These are phyloP conservation scores for Neocrepidodera transversa DNA, from an alignment of 2,888 invertebrate species.

Conservation along the genomic window DNA sequence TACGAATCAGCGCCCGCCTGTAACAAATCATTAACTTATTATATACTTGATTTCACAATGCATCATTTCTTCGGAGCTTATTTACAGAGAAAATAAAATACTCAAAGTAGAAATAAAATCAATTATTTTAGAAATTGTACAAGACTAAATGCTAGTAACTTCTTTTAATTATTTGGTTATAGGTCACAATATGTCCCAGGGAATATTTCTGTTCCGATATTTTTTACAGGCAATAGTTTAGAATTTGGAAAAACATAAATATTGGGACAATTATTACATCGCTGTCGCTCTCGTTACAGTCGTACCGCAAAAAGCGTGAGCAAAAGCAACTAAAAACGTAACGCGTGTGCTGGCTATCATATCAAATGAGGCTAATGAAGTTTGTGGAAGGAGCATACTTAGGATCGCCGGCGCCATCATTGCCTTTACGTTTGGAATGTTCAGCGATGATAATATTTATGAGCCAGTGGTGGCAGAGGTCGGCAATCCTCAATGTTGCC, in stretches of 20 bases:
- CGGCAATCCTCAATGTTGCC: not conserved
- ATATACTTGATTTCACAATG: not conserved
- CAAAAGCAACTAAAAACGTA: not conserved
- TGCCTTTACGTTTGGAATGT: slow-evolving; percentile 26
- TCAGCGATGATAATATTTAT: slow-evolving; percentile 15
- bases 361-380: slow-evolving; percentile 32
- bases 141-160: too few relatives aligned
- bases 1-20: not conserved
- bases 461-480: slow-evolving; percentile 9
- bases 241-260: too few relatives aligned
- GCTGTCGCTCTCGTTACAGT: too few relatives aligned
- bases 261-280: too few relatives aligned
- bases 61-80: too few relatives aligned
- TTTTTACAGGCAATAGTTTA: too few relatives aligned
- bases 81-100: too few relatives aligned
- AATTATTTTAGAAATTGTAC: too few relatives aligned
- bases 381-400: slow-evolving; percentile 19
- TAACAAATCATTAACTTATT: not conserved
- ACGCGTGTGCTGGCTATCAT: slow-evolving; percentile 32
- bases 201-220: too few relatives aligned
- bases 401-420: slow-evolving; percentile 33
- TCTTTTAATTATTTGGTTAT: too few relatives aligned
- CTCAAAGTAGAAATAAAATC: too few relatives aligned
- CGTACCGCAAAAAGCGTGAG: not conserved
- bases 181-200: too few relatives aligned